Conservation (phyloP, 2,113 vertebrate genomes). For the Myrmecophaga tridactyla region DNA sequence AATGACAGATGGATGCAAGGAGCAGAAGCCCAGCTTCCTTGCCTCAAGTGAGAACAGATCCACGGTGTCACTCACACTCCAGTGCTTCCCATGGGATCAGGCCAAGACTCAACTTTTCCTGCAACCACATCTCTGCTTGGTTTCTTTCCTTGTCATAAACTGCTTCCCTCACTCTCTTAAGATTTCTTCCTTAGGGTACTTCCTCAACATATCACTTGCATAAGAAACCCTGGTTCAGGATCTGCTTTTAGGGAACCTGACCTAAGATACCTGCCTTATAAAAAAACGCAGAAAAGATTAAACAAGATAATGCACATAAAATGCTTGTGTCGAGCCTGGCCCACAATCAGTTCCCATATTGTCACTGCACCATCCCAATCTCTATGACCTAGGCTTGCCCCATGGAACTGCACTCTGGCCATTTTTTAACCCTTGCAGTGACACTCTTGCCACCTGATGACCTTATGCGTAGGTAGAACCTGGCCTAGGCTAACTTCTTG, state of each 20-base stretch:
- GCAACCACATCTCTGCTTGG: neutral
- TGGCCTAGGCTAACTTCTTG: neutral
- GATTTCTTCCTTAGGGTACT: neutral
- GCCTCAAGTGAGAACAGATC: neutral
- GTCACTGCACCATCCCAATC: neutral
- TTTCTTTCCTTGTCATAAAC: neutral
- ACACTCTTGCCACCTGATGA: neutral
- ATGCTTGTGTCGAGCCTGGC: neutral
- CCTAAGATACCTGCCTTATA: neutral
- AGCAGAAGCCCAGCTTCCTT: neutral
- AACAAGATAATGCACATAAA: neutral
- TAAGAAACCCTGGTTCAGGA: neutral
- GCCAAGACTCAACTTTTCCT: neutral
- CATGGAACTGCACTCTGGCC: neutral
- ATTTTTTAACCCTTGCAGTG: fast-evolving
- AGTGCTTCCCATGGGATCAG: neutral
- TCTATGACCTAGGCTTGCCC: neutral
- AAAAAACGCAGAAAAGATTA: neutral
- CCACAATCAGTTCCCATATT: fast-evolving
- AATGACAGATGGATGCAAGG: neutral
- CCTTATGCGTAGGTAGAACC: fast-evolving
- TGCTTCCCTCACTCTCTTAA: neutral
- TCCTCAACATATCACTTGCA: neutral
- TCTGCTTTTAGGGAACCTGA: neutral
- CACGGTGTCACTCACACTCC: neutral